Base-by-base conservation (phyloP, 1,140 invertebrate species). In the Pollicipes pollicipes region DNA sequence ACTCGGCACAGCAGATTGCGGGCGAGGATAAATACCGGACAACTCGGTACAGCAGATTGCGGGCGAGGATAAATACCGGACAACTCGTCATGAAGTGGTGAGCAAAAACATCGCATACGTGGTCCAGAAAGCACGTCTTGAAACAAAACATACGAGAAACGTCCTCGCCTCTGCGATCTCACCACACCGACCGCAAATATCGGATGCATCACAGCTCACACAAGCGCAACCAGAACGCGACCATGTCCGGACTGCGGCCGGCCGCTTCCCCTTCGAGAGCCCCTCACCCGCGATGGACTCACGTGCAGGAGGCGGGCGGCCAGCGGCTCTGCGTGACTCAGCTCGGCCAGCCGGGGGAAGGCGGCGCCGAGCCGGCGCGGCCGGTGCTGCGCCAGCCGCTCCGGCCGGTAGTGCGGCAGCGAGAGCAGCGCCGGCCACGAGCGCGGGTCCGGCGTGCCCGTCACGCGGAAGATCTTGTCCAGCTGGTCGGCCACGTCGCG, bases 401-500 rank as follows among this genome's bases (percentile, higher is more conserved):
- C 90, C 77, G 87, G 84, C 79, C 89, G 88, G 78, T 94, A 94
- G 74, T 91, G 90, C 27, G 90, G 90, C 75, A 93, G 83, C 76
- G 88, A 86, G 37, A 88, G 87, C 32, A 95, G 91, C 69, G 93
- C 93, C 72, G 86, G 83, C 94, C 94, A 97, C 74, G 88, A 89
- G 75, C 92, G 88, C 79, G 95, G 91, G 8, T 88, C 90, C 30
- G 95, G 94, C 68, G 93, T 95, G 70, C 94, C 95, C 74, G 95
- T 84, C 75, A 90, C 88, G 84, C 91, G 91, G 81, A 97, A 98
- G 82, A 98, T 98, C 82, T 95, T 94, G 81, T 97, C 92, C 74
- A 98, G 84, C 80, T 98, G 95, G 83, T 98, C 94, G 78, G 89
- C 90, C 30, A 91, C 92, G 82, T 97, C 95, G 76, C 94, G 85